Evolutionary conservation across 2,113 vertebrate species (phyloP).

Genomic region (Lampris megalopsis): DNA sequence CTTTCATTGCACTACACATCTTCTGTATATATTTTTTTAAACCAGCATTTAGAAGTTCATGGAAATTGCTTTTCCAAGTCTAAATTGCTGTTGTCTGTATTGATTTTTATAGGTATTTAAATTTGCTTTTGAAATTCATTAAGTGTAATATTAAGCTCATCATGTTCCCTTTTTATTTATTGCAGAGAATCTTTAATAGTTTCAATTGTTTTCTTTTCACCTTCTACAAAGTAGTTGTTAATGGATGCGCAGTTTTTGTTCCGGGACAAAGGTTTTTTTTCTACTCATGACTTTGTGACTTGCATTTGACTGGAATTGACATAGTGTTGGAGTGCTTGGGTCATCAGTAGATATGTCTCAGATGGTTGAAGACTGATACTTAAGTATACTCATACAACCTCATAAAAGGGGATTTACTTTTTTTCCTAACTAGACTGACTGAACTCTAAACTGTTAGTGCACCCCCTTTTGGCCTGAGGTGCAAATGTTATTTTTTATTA

Average conservation of each 20-base stretch:
- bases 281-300: neutral
- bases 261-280: neutral
- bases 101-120: conserved; percentile 15
- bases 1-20: conserved; percentile 38
- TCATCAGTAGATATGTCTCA: too few species aligned
- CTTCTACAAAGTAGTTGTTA: neutral
- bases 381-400: too few species aligned
- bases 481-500: conserved; percentile 2
- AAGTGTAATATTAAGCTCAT: neutral
- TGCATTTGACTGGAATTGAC: neutral
- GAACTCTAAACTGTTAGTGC: conserved; percentile 8
- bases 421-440: too few species aligned
- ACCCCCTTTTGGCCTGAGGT: neutral
- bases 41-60: conserved; percentile 23
- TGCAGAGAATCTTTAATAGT: neutral
- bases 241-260: neutral
- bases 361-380: too few species aligned
- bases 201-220: neutral
- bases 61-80: neutral
- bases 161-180: neutral
- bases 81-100: conserved; percentile 24
- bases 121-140: neutral
- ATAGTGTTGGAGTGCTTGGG: neutral
- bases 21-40: conserved; percentile 32
- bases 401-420: too few species aligned